Evolutionary conservation across 2,797 vertebrate species (phyloP), one percentile per base, ranked within the genome.

Genomic region (Xenentodon cancila): DNA sequence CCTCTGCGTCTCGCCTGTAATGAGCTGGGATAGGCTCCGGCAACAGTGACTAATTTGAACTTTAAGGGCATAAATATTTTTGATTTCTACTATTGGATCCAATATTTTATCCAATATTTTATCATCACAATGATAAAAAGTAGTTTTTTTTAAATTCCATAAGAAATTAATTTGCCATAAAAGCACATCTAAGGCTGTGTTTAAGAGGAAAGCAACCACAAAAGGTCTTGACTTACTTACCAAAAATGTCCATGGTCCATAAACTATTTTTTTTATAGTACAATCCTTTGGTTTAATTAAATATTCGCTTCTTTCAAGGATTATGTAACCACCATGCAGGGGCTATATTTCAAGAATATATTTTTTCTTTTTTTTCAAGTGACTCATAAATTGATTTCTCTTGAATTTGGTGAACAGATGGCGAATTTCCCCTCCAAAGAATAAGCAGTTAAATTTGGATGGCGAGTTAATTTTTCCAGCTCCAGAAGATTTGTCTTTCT

Each of bases 391-490:
- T 32, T 3, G 20, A 59, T 56, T 73, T n/a, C 25, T 25, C 3
- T 21, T 59, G 9, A 58, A 19, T 58, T 64, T 59, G 21, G 34
- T 1, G 1, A 27, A 64, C 57, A 82, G 50, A 59, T 51, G 21
- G 43, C 6, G 7, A 1, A 19, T 13, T 20, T 19, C 52, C 18
- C 52, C 11, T 37, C 11, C 27, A 7, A 11, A 46, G 44, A 20
- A 47, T 20, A 21, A 47, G 18, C 15, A 17, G 13, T 22, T 8
- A 22, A 25, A 25, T 25, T 49, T 2, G 12, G 19, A 18, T 45
- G 7, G 20, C 20, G 46, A 48, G 15, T 48, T 22, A 22, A 19
- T 20, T 21, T 48, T 19, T 46, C 3, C n/a, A 19, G n/a, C 44
- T n/a, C 2, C 16, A 46, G 19, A 46, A 18, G 18, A 18, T 46